Conservation (phyloP, 2,113 vertebrate species). For the Drymodes brunneopygia region DNA sequence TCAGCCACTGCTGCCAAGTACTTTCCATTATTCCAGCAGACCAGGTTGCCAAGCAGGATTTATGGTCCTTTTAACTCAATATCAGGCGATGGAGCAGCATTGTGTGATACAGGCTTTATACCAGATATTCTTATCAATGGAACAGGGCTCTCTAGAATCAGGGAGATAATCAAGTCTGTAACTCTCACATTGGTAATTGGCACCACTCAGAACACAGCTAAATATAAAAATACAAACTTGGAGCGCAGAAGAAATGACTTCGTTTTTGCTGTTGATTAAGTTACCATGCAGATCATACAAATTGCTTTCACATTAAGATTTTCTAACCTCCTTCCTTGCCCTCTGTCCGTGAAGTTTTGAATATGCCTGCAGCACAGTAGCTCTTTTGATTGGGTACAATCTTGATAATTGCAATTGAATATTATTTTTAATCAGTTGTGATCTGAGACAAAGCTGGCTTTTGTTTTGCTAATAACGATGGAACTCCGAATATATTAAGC, state of each 20-base stretch:
- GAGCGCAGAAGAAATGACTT: not conserved
- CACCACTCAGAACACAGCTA: slow-evolving; percentile 47
- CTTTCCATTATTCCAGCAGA: slow-evolving; percentile 67
- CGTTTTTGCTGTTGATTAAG: not conserved
- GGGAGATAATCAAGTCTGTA: slow-evolving; percentile 79
- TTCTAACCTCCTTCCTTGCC: not conserved
- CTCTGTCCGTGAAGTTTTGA: not conserved
- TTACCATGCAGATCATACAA: not conserved
- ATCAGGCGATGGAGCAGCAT: slow-evolving; percentile 62
- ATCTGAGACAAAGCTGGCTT: slow-evolving; percentile 43
- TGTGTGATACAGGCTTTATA: slow-evolving; percentile 72
- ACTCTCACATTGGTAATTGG: slow-evolving; percentile 73
- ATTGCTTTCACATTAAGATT: not conserved
- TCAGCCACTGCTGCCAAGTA: slow-evolving; percentile 71
- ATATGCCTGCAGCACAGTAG: slow-evolving; percentile 14
- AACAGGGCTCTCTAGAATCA: slow-evolving; percentile 77
- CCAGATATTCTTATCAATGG: slow-evolving; percentile 79
- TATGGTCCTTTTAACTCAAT: slow-evolving; percentile 72
- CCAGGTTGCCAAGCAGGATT: slow-evolving; percentile 72
- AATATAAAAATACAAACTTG: slow-evolving; percentile 32
- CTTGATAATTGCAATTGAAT: slow-evolving; percentile 46
- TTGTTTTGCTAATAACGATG: slow-evolving; percentile 38
- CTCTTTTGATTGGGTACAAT: slow-evolving; percentile 37
- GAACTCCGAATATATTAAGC: slow-evolving; percentile 38
- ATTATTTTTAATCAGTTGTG: slow-evolving; percentile 57